Evolutionary conservation across 1,140 invertebrate species (phyloP).

Genomic region (Drosophila chauvacae): DNA sequence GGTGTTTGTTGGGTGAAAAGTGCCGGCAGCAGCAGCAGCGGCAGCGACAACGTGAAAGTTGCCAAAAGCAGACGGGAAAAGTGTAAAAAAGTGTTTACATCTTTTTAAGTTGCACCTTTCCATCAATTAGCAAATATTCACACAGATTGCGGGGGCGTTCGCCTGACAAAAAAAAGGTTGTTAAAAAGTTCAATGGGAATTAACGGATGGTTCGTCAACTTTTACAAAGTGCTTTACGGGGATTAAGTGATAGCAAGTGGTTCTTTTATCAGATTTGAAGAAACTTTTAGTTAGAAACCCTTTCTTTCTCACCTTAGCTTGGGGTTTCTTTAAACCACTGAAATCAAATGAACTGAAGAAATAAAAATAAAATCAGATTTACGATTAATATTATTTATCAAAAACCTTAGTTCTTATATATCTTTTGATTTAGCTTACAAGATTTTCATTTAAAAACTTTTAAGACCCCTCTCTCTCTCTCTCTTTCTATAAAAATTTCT

Average conservation of each 20-base stretch:
- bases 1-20: conserved; percentile 58
- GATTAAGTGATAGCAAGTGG: neutral
- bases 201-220: conserved; percentile 8
- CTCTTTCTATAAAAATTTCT: too few species aligned
- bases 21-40: neutral
- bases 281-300: neutral
- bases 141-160: conserved; percentile 17
- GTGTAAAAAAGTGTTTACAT: conserved; percentile 53
- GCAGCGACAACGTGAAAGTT: conserved; percentile 67
- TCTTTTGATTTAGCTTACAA: neutral
- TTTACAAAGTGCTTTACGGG: neutral
- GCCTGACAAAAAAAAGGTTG: conserved; percentile 11
- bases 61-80: conserved; percentile 31
- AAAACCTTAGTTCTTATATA: too few species aligned
- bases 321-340: too few species aligned
- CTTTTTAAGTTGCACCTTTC: conserved; percentile 49
- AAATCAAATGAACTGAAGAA: neutral
- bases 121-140: conserved; percentile 46
- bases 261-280: neutral
- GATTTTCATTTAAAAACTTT: too few species aligned
- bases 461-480: too few species aligned
- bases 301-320: neutral
- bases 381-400: neutral
- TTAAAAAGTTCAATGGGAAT: conserved; percentile 18
- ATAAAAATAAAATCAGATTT: neutral